Evolutionary conservation across 2,113 vertebrate species (phyloP), one percentile per base, ranked within the genome.

Genomic region (Caranx melampygus): DNA sequence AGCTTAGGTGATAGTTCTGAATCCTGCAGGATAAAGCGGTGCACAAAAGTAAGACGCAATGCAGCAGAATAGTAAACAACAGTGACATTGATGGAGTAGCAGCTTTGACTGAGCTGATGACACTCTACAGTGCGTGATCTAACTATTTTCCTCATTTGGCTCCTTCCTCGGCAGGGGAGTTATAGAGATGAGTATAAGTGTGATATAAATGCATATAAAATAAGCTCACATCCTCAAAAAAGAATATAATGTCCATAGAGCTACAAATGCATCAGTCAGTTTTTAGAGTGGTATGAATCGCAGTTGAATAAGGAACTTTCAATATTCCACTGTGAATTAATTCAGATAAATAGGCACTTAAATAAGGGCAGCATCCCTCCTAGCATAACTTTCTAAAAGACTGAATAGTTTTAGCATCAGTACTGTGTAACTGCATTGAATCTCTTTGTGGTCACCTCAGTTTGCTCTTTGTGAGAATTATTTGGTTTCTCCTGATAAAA

Each of bases 61-160:
- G 70, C 85, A 78, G 71, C 62, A 72, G 44, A 85, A 59, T 68
- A 37, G 62, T 81, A 89, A 87, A 85, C 79, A 83, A 61, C 69
- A 55, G 72, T 87, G 79, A 85, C 85, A 89, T 31, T 85, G 85
- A 87, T 87, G 70, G 58, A 85, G 68, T 64, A 77, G 72, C 69
- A 14, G 78, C 81, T 57, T 73, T 71, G 62, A 75, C 72, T 78
- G 57, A 81, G 79, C 67, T 87, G 73, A 89, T 87, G 85, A 85
- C 57, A 78, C 68, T 59, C 61, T 80, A 67, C 51, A 34, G 51
- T 63, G 49, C 40, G 61, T 47, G 45, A 68, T 75, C 70, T 54
- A 74, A 81, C 52, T 81, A 21, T 72, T 69, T 65, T 60, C 59
- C 62, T 47, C 62, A 65, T 66, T 66, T 57, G 65, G 51, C 72